Percentiles rank a stretch among this genome's conserved stretches.
Conservation (phyloP, 2,888 invertebrate species). For the Deroplatys truncata region DNA sequence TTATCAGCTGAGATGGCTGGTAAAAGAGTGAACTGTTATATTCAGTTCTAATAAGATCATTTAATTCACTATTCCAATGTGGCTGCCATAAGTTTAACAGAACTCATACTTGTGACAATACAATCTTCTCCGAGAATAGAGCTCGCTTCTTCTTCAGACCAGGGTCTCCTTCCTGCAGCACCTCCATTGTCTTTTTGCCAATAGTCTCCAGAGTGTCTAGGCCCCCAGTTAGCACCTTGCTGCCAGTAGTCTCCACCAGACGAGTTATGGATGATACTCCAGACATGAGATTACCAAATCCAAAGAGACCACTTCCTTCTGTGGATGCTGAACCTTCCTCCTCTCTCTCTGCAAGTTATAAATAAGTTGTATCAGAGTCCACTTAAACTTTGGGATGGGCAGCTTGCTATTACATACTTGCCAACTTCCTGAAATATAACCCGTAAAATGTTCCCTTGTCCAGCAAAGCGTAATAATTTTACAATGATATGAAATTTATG, state of each 20-base stretch:
- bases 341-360: not conserved
- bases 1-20: too few species aligned
- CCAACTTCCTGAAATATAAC: too few species aligned
- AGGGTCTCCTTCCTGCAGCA: conserved; percentile 88
- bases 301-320: conserved; percentile 45
- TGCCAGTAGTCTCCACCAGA: conserved; percentile 66
- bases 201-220: conserved; percentile 87
- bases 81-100: not conserved
- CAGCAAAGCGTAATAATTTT: too few species aligned
- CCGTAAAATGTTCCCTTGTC: too few species aligned
- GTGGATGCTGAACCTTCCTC: not conserved
- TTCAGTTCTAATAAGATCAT: too few species aligned
- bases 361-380: not conserved
- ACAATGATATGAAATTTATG: too few species aligned
- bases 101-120: conserved; percentile 51
- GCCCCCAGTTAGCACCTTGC: conserved; percentile 72
- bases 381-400: too few species aligned
- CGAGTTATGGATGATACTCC: conserved; percentile 56
- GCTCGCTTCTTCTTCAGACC: conserved; percentile 75
- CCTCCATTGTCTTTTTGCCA: conserved; percentile 93
- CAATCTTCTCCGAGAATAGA: conserved; percentile 59
- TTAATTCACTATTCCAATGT: too few species aligned
- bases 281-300: conserved; percentile 60
- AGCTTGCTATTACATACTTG: too few species aligned
- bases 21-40: too few species aligned